Evolutionary conservation across 2,888 invertebrate species (phyloP).

Genomic region (Blomia tropicalis): DNA sequence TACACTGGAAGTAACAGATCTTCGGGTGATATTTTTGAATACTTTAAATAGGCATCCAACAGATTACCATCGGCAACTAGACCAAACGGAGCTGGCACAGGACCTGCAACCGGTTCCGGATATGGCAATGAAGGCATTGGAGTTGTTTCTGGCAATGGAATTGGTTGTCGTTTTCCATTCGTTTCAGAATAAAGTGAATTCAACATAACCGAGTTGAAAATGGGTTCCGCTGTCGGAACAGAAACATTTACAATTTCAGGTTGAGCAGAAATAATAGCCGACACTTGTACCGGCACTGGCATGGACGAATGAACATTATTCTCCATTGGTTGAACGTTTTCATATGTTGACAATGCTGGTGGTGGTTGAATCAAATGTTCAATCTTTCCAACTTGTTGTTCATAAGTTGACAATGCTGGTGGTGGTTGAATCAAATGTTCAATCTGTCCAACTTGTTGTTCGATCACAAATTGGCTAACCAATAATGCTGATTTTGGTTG

Average conservation of each 20-base stretch:
- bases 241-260: background rate
- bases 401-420: background rate
- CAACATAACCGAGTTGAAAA: too few species aligned
- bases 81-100: background rate
- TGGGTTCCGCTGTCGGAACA: too few species aligned
- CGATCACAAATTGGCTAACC: background rate
- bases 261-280: background rate
- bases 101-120: background rate
- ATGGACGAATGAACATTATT: too few species aligned
- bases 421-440: too few species aligned
- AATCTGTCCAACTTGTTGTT: background rate
- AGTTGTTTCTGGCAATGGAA: background rate
- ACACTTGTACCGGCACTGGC: background rate
- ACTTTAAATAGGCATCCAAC: conserved; percentile 2
- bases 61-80: background rate
- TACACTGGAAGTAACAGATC: background rate
- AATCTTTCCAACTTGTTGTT: background rate
- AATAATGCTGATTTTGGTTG: background rate
- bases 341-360: background rate
- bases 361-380: too few species aligned
- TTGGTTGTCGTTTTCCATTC: background rate
- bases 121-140: background rate
- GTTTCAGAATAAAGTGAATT: too few species aligned
- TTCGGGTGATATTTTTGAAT: background rate
- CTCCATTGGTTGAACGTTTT: background rate